Percentiles rank a stretch among this genome's conserved stretches.
Conservation (phyloP, 2,888 invertebrate genomes). For the Willowsia nigromaculata region DNA sequence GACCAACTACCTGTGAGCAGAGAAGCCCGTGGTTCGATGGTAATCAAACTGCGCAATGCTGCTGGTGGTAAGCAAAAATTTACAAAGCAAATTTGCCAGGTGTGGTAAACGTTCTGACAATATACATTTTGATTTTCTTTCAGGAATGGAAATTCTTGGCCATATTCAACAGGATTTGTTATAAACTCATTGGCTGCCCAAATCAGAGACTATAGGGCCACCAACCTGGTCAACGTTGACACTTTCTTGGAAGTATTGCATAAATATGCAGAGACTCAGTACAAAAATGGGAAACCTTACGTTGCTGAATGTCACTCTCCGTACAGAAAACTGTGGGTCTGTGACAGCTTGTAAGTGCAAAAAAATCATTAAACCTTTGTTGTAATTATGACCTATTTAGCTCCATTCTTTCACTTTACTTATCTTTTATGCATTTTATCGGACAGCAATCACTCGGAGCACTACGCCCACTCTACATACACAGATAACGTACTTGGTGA, state of each 20-base stretch:
- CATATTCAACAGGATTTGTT: slow-evolving; percentile 75
- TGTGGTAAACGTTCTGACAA: not conserved
- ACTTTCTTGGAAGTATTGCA: slow-evolving; percentile 71
- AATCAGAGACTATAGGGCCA: slow-evolving; percentile 69
- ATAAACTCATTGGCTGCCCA: slow-evolving; percentile 74
- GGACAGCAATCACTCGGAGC: slow-evolving; percentile 74
- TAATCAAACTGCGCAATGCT: slow-evolving; percentile 76
- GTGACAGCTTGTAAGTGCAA: slow-evolving; percentile 75
- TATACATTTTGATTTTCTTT: not conserved
- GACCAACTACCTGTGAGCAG: slow-evolving; percentile 76
- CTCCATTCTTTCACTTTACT: not conserved
- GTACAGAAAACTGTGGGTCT: slow-evolving; percentile 73
- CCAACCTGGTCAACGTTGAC: slow-evolving; percentile 61
- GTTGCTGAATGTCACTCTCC: slow-evolving; percentile 78
- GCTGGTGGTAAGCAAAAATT: slow-evolving; percentile 75
- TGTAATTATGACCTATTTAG: not conserved
- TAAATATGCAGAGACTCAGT: slow-evolving; percentile 76
- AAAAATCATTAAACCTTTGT: not conserved
- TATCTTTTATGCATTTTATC: not conserved
- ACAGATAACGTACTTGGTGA: slow-evolving; percentile 76
- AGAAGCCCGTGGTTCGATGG: slow-evolving; percentile 77
- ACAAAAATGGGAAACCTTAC: slow-evolving; percentile 76
- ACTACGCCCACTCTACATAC: slow-evolving; percentile 78
- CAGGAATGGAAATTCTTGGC: slow-evolving; percentile 78
- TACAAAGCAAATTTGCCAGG: not conserved